Evolutionary conservation across 2,888 invertebrate species (phyloP).

Genomic region (Alloscopus bannaensis): DNA sequence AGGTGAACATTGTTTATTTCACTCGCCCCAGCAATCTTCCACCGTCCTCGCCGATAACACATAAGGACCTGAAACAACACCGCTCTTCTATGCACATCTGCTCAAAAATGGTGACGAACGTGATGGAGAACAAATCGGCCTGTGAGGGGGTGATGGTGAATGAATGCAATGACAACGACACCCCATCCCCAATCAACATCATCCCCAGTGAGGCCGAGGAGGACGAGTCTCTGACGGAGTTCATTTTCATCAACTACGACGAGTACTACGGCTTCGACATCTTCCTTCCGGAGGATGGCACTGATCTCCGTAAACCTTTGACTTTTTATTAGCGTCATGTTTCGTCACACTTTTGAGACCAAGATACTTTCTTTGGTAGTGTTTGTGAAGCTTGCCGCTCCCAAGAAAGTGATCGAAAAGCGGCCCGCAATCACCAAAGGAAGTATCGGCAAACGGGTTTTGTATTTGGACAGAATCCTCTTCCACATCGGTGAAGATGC

Average conservation of each 20-base stretch:
- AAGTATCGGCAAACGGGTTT: too few species aligned
- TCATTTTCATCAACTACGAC: background rate
- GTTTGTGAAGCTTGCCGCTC: too few species aligned
- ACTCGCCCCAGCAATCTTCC: background rate
- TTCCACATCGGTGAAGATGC: background rate
- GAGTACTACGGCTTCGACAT: background rate
- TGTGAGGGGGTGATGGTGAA: background rate
- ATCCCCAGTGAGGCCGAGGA: background rate
- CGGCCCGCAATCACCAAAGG: too few species aligned
- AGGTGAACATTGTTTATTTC: background rate
- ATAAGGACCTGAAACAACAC: background rate
- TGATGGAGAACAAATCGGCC: background rate
- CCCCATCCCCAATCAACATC: background rate
- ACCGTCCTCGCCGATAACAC: background rate
- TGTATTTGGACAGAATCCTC: conserved; percentile 7
- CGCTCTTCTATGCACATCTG: background rate
- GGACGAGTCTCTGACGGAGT: background rate
- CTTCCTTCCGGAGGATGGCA: background rate
- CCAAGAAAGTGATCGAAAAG: too few species aligned
- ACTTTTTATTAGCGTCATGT: too few species aligned
- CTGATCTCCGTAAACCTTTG: background rate
- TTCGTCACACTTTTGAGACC: too few species aligned
- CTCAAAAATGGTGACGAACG: background rate
- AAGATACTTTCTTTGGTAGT: too few species aligned
- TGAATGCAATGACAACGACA: background rate